A percentile compares a stretch with the other conserved stretches of the same genome.
phyloP scores from a whole-genome alignment of 2,113 vertebrate genomes.

The Menidia beryllina region DNA sequence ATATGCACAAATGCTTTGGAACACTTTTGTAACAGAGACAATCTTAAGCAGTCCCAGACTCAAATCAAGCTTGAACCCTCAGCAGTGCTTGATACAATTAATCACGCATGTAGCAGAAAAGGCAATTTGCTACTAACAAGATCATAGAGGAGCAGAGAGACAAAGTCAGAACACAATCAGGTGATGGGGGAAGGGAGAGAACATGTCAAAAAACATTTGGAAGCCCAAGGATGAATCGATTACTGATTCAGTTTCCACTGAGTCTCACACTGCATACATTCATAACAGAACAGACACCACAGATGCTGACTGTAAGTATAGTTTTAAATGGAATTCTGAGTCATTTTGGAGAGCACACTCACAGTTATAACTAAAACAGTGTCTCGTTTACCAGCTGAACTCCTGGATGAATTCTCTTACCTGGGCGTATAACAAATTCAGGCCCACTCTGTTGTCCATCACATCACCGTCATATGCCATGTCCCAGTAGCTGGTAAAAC shows the following conservation, averaged over 20 bases:
- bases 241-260: slow-evolving; percentile 16
- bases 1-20: slow-evolving; percentile 1
- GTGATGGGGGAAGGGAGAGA: slow-evolving; percentile 21
- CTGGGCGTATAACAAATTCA: slow-evolving; percentile 95
- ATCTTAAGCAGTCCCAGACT: slow-evolving; percentile 26
- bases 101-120: slow-evolving; percentile 6
- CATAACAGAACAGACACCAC: slow-evolving; percentile 1
- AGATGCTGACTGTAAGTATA: neutral
- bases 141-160: slow-evolving; percentile 18
- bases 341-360: no score
- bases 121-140: slow-evolving; percentile 13
- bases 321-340: no score
- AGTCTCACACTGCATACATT: neutral
- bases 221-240: neutral
- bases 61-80: slow-evolving; percentile 20
- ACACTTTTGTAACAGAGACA: slow-evolving; percentile 11
- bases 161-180: slow-evolving; percentile 21
- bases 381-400: neutral
- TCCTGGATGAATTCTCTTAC: slow-evolving; percentile 72
- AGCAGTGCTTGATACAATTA: slow-evolving; percentile 40
- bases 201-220: slow-evolving; percentile 12
- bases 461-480: slow-evolving; percentile 92
- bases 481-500: slow-evolving; percentile 92
- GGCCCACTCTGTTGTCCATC: slow-evolving; percentile 94
- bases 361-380: no score